Evolutionary conservation across 2,888 invertebrate genomes (phyloP).

Genomic region (Oeneis ivallda): DNA sequence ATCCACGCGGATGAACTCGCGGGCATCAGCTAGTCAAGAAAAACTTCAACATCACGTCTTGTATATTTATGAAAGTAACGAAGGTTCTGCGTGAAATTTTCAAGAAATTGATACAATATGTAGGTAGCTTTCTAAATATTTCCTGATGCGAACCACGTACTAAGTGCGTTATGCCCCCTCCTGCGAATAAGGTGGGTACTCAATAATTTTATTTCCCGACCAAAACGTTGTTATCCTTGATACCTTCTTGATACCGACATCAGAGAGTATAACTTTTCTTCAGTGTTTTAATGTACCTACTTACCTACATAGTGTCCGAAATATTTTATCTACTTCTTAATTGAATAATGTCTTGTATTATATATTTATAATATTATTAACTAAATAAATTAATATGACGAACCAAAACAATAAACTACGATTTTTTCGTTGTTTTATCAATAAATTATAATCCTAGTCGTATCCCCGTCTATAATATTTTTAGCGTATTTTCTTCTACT

Average conservation of each 20-base stretch:
- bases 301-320: too few relatives aligned
- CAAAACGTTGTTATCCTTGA: conserved; percentile 72
- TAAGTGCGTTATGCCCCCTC: conserved; percentile 70
- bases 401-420: too few relatives aligned
- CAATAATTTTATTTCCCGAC: conserved; percentile 80
- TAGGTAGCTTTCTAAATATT: conserved; percentile 49
- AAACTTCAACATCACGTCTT: not conserved
- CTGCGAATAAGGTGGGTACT: conserved; percentile 70
- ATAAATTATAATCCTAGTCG: too few relatives aligned
- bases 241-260: conserved; percentile 60
- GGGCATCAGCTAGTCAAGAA: not conserved
- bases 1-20: too few relatives aligned
- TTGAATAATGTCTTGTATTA: too few relatives aligned
- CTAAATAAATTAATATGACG: too few relatives aligned
- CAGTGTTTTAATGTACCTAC: too few relatives aligned
- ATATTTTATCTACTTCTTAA: too few relatives aligned
- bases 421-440: too few relatives aligned
- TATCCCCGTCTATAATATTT: too few relatives aligned
- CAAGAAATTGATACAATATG: conserved; percentile 70
- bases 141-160: conserved; percentile 66
- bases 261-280: not conserved
- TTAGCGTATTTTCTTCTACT: too few relatives aligned
- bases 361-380: too few relatives aligned
- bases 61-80: conserved; percentile 11
- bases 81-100: conserved; percentile 46